These are phyloP conservation scores for Coelopa pilipes DNA, from an alignment of 2,888 invertebrate species.

Conservation along the genomic window DNA sequence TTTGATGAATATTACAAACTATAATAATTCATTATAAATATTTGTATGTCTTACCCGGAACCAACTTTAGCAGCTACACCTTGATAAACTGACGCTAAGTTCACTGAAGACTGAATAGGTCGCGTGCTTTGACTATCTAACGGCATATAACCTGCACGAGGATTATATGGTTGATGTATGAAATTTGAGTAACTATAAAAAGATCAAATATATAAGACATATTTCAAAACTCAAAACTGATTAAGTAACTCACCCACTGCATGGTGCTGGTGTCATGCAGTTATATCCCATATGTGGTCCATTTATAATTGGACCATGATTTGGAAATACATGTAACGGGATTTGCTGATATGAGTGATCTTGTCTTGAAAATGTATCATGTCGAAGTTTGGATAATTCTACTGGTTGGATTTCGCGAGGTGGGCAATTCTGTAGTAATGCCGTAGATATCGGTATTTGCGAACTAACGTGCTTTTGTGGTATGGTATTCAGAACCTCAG, in stretches of 20 bases:
- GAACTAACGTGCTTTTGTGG: conserved; percentile 21
- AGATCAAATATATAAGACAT: too few species aligned
- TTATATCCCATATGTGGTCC: conserved; percentile 27
- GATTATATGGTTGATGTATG: conserved; percentile 48
- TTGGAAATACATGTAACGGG: conserved; percentile 33
- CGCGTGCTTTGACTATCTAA: conserved; percentile 43
- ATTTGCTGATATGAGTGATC: conserved; percentile 11
- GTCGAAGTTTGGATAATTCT: conserved; percentile 30
- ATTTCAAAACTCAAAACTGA: too few species aligned
- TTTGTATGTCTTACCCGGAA: conserved; percentile 48
- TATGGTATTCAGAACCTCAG: too few species aligned
- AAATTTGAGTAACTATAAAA: conserved; percentile 39
- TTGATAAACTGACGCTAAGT: conserved; percentile 63
- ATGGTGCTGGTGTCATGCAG: conserved; percentile 19
- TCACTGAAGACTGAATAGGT: conserved; percentile 50
- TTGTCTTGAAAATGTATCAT: conserved; percentile 39
- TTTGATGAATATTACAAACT: too few species aligned
- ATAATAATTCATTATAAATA: too few species aligned
- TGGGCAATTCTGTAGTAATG: not conserved
- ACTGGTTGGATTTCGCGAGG: conserved; percentile 28
- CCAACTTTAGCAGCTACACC: conserved; percentile 65
- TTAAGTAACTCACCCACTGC: not conserved
- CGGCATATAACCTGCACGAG: conserved; percentile 50
- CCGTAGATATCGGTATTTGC: conserved; percentile 5
- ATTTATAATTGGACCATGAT: conserved; percentile 16